These are phyloP conservation scores for Macrocentrus cingulum DNA, from an alignment of 1,140 invertebrate species.

Conservation along the genomic window DNA sequence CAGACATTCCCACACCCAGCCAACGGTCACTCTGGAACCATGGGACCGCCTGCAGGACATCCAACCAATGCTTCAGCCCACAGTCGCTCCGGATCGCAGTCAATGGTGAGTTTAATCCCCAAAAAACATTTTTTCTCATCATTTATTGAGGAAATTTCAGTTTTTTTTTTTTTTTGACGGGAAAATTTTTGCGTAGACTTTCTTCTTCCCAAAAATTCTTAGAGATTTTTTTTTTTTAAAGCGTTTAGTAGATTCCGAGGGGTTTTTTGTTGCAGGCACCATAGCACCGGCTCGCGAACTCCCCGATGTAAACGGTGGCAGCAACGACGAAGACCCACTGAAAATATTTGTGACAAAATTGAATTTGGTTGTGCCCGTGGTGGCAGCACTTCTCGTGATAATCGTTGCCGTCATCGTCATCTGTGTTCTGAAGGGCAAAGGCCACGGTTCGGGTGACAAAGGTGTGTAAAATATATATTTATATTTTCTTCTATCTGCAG, in stretches of 20 bases:
- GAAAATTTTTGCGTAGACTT: too few relatives aligned
- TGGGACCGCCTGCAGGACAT: slow-evolving; percentile 70
- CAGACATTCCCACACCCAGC: slow-evolving; percentile 85
- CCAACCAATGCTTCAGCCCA: slow-evolving; percentile 68
- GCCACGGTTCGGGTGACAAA: slow-evolving; percentile 72
- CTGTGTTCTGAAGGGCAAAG: slow-evolving; percentile 81
- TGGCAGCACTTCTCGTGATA: slow-evolving; percentile 86
- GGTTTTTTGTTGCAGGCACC: slow-evolving; percentile 80
- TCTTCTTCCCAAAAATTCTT: too few relatives aligned
- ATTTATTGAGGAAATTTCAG: too few relatives aligned
- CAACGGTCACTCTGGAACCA: slow-evolving; percentile 73
- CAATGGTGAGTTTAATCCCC: slow-evolving; percentile 68
- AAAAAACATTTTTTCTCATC: too few relatives aligned
- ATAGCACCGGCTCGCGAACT: slow-evolving; percentile 87
- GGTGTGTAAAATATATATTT: slow-evolving; percentile 60
- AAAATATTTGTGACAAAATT: slow-evolving; percentile 83
- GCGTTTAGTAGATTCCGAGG: slow-evolving; percentile 13
- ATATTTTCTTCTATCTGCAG: slow-evolving; percentile 59
- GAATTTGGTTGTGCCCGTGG: slow-evolving; percentile 91
- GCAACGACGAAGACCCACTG: slow-evolving; percentile 73
- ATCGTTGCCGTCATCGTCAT: slow-evolving; percentile 89
- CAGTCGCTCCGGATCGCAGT: slow-evolving; percentile 82
- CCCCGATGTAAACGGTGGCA: slow-evolving; percentile 66
- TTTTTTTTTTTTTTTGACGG: too few relatives aligned
- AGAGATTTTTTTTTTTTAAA: slow-evolving; percentile 31